Evolutionary conservation across 2,888 invertebrate species (phyloP), one percentile per base, ranked within the genome.

Genomic region (Mesochorus sp.): DNA sequence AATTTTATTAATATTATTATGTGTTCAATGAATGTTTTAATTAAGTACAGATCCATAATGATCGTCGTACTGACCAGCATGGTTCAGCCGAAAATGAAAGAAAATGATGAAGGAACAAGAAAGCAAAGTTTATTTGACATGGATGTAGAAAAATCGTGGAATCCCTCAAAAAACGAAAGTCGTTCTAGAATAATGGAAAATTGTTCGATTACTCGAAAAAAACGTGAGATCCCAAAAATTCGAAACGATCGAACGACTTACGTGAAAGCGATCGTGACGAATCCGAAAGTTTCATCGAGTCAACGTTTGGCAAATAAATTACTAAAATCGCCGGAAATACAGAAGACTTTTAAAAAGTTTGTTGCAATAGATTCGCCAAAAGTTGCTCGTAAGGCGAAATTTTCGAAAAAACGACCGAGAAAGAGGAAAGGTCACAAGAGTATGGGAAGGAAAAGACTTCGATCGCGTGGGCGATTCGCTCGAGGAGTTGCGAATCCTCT

Each of bases 21-120:
- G 47, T 21, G 21, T 39, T 12, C 0, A 12, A 21, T 49, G 26
- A 14, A 31, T 31, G 19, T 39, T 62, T 47, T 17, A n/a, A 17
- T 34, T 21, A 31, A 66, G 8, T 39, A 51, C 68, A 87, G 87
- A 80, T 83, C 81, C 57, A 55, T 80, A 42, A 80, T 86, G 80
- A 81, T 86, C 81, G 73, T 86, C 66, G 80, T 87, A 81, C 66
- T 86, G 75, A 44, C 82, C 73, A 81, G 73, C 80, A 80, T 82
- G 78, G 67, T 84, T 76, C 42, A 78, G 71, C 74, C n/a, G 64
- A 71, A 39, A 26, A 64, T n/a, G 17, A 44, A 6, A 2, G 24
- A 53, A 24, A 51, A 34, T 24, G 12, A 34, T 14, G 21, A 31
- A 17, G n/a, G n/a, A 19, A 37, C 14, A 17, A 1, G 26, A 14